Conservation (phyloP, 2,888 invertebrate species). For the Plebejus anna region DNA sequence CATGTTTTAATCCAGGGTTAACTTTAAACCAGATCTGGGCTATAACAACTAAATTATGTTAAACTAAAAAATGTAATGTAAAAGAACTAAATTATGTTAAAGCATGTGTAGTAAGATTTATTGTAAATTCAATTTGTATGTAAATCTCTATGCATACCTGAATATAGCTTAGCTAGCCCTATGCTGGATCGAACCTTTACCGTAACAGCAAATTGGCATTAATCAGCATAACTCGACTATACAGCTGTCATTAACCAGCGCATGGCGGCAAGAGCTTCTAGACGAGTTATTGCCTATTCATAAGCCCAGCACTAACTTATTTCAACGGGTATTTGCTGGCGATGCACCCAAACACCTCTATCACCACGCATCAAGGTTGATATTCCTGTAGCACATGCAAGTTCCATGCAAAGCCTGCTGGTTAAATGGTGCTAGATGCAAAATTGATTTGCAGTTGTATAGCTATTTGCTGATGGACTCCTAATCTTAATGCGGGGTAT, state of each 20-base stretch:
- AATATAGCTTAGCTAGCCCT: constrained; percentile 14
- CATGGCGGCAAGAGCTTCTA: constrained; percentile 58
- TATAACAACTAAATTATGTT: no score
- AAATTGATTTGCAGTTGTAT: constrained; percentile 41
- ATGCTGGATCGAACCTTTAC: constrained; percentile 27
- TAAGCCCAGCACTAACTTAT: constrained; percentile 40
- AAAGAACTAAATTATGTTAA: no score
- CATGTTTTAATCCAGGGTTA: no score
- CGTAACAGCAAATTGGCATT: constrained; percentile 56
- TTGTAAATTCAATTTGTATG: background rate
- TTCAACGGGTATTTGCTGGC: constrained; percentile 30
- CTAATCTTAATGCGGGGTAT: constrained; percentile 27
- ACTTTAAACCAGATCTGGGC: no score
- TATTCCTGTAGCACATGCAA: constrained; percentile 29
- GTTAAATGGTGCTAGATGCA: constrained; percentile 35
- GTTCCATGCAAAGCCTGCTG: constrained; percentile 34
- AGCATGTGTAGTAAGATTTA: background rate
- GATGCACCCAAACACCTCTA: constrained; percentile 28
- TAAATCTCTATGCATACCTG: background rate
- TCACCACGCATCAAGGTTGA: constrained; percentile 28
- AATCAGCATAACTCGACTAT: constrained; percentile 62
- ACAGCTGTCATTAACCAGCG: constrained; percentile 63
- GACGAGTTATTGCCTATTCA: constrained; percentile 68
- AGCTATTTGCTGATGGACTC: constrained; percentile 32
- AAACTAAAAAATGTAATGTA: no score